Percentiles rank a stretch among this genome's conserved stretches.
Evolutionary conservation across 1,140 invertebrate species (phyloP).

Genomic region (Centruroides vittatus): DNA sequence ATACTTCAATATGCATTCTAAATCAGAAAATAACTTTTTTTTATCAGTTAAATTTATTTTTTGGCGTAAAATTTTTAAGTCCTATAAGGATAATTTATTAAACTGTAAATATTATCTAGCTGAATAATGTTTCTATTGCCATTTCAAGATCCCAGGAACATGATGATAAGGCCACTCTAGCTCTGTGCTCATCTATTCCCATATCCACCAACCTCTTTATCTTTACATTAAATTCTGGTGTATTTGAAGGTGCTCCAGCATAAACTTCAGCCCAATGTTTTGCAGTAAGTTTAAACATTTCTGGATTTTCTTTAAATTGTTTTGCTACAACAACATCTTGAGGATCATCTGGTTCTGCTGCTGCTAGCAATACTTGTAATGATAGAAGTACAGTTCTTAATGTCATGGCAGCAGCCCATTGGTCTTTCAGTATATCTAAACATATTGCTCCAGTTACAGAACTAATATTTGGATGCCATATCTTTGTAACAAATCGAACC

Average conservation of each 20-base stretch:
- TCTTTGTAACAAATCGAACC: constrained; percentile 77
- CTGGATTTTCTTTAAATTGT: constrained; percentile 79
- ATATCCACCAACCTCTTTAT: constrained; percentile 68
- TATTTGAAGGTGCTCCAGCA: constrained; percentile 50
- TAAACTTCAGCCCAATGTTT: constrained; percentile 89
- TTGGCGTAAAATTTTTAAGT: too few relatives aligned
- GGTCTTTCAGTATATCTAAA: constrained; percentile 97
- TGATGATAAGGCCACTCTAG: constrained; percentile 66
- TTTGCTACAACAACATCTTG: constrained; percentile 94
- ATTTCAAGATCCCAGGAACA: constrained; percentile 60
- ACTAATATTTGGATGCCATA: constrained; percentile 99
- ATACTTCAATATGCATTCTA: too few relatives aligned
- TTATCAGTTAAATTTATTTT: too few relatives aligned
- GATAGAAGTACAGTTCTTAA: constrained; percentile 87
- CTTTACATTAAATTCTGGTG: constrained; percentile 63
- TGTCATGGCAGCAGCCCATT: constrained; percentile 99
- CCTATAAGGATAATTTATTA: too few relatives aligned
- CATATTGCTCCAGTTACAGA: constrained; percentile 98
- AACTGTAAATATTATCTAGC: neutral
- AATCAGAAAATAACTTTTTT: too few relatives aligned
- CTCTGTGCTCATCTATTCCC: constrained; percentile 70
- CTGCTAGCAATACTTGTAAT: constrained; percentile 74
- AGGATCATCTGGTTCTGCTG: constrained; percentile 91
- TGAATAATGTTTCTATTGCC: constrained; percentile 17
- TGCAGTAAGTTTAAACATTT: constrained; percentile 77